Conservation (phyloP, 2,888 invertebrate species). For the Plebejus anna region DNA sequence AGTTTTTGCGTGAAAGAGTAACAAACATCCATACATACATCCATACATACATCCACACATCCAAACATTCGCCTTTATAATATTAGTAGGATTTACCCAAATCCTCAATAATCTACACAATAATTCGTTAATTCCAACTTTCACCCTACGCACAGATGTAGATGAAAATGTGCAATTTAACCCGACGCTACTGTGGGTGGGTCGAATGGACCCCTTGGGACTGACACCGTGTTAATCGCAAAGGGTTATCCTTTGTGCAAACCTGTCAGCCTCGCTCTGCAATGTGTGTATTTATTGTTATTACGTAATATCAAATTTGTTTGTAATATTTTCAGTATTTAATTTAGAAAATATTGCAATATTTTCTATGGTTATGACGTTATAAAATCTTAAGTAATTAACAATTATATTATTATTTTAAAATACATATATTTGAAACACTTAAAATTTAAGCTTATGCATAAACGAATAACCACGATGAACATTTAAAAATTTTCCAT, state of each 20-base stretch:
- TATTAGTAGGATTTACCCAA: not conserved
- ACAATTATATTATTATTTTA: too few species aligned
- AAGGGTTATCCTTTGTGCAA: constrained; percentile 51
- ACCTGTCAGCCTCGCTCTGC: constrained; percentile 37
- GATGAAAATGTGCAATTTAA: constrained; percentile 53
- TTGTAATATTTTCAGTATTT: not conserved
- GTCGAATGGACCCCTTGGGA: constrained; percentile 43
- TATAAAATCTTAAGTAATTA: too few species aligned
- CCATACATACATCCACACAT: too few species aligned
- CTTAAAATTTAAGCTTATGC: too few species aligned
- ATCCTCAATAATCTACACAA: not conserved
- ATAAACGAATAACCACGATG: too few species aligned
- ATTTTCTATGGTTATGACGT: too few species aligned
- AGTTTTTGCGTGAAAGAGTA: too few species aligned
- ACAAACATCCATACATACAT: too few species aligned
- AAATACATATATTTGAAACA: too few species aligned
- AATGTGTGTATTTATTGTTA: constrained; percentile 27
- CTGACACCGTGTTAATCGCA: constrained; percentile 38
- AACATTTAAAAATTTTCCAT: too few species aligned
- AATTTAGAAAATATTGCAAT: not conserved
- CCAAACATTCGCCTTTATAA: too few species aligned
- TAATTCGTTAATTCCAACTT: constrained; percentile 38
- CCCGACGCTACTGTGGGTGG: constrained; percentile 44
- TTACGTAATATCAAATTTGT: not conserved
- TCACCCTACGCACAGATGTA: constrained; percentile 53